These are phyloP conservation scores for Hypotaenidia philippensis DNA, from an alignment of 2,797 vertebrate species.

Conservation along the genomic window DNA sequence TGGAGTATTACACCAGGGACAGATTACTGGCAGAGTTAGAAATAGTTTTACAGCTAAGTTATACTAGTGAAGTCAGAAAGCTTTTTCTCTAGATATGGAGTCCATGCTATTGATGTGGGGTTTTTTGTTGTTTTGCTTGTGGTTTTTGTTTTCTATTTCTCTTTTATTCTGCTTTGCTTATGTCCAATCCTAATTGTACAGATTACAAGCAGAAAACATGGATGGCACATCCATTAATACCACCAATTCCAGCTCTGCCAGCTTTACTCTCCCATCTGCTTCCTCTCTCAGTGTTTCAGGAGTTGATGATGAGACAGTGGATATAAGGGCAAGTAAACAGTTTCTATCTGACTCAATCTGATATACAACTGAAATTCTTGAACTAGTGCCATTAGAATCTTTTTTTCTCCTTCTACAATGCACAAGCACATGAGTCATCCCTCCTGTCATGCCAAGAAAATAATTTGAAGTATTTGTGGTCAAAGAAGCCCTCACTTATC, in stretches of 20 bases:
- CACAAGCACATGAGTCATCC: not conserved
- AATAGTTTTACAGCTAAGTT: not conserved
- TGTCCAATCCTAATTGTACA: slow-evolving; percentile 40
- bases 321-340: slow-evolving; percentile 87
- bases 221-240: slow-evolving; percentile 77
- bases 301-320: slow-evolving; percentile 82
- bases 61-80: not conserved
- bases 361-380: not conserved
- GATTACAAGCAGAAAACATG: slow-evolving; percentile 74
- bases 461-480: not conserved
- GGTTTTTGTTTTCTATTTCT: not conserved
- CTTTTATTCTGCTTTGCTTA: not conserved
- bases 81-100: not conserved
- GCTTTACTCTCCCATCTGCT: slow-evolving; percentile 87
- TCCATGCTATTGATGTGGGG: not conserved
- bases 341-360: not conserved
- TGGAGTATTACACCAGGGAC: not conserved
- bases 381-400: not conserved
- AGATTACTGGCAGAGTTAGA: not conserved
- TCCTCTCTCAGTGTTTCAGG: slow-evolving; percentile 72
- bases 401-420: not conserved
- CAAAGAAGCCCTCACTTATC: not conserved
- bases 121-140: not conserved
- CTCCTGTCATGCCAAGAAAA: not conserved
- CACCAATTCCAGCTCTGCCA: slow-evolving; percentile 78